Evolutionary conservation across 2,888 invertebrate genomes (phyloP).

Genomic region (Horisme vitalbata): DNA sequence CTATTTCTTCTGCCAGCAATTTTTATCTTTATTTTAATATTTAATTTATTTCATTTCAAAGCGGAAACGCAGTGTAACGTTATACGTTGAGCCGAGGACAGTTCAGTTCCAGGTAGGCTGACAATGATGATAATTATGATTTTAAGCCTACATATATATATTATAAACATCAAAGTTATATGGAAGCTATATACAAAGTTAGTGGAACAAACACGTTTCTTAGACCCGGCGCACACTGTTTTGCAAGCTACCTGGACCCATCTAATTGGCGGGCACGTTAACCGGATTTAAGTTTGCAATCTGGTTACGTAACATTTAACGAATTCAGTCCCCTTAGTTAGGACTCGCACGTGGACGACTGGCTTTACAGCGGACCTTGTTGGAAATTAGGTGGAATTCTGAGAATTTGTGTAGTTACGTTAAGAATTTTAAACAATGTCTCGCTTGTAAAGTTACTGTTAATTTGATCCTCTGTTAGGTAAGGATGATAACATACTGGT

Average conservation of each 20-base stretch:
- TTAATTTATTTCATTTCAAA: no score
- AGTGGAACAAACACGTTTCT: constrained; percentile 21
- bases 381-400: constrained; percentile 22
- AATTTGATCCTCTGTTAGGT: no score
- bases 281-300: constrained; percentile 72
- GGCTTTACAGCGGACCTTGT: constrained; percentile 37
- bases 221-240: constrained; percentile 27
- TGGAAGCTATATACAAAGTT: neutral
- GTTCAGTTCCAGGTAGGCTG: no score
- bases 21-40: no score
- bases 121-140: no score
- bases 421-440: constrained; percentile 6
- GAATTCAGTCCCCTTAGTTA: constrained; percentile 69
- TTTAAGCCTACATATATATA: no score
- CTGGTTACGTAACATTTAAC: constrained; percentile 71
- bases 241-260: constrained; percentile 52
- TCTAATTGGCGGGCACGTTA: constrained; percentile 68
- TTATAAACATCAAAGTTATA: neutral
- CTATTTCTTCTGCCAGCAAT: no score
- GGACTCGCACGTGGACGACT: constrained; percentile 46
- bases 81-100: no score
- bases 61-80: no score
- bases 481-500: no score
- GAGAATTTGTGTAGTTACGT: constrained; percentile 1
- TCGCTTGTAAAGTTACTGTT: neutral